Evolutionary conservation across 2,797 vertebrate genomes (phyloP).

Genomic region (Tarsius wallacei): DNA sequence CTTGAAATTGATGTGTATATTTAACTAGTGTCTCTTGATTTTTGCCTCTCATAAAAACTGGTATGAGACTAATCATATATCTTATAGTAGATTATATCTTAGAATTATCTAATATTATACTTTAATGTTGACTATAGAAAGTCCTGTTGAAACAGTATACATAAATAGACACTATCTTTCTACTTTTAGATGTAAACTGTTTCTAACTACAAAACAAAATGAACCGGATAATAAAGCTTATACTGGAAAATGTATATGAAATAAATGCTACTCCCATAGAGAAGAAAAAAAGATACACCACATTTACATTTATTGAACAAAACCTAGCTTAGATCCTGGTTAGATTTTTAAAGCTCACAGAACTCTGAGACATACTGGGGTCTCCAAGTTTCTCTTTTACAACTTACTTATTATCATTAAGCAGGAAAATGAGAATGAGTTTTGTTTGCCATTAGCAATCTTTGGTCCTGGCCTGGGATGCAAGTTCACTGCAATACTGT

Average conservation of each 20-base stretch:
- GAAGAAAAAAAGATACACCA: background rate
- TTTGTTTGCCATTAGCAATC: background rate
- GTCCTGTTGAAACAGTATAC: background rate
- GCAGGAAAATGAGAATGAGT: background rate
- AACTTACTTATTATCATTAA: background rate
- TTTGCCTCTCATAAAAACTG: background rate
- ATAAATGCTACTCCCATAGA: background rate
- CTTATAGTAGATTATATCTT: background rate
- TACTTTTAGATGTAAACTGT: background rate
- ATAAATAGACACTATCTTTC: background rate
- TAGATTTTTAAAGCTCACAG: background rate
- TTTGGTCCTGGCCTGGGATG: background rate
- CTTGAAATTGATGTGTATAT: background rate
- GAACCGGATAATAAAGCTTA: background rate
- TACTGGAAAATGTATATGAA: background rate
- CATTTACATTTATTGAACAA: background rate
- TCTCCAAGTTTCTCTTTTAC: background rate
- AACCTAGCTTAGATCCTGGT: background rate
- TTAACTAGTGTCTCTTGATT: background rate
- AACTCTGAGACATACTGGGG: fast-evolving
- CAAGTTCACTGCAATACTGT: fast-evolving
- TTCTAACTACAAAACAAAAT: background rate
- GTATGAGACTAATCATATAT: background rate
- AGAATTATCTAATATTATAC: background rate
- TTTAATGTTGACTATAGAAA: background rate